Conservation (phyloP, 2,797 vertebrate genomes). For the Ispidina picta region DNA sequence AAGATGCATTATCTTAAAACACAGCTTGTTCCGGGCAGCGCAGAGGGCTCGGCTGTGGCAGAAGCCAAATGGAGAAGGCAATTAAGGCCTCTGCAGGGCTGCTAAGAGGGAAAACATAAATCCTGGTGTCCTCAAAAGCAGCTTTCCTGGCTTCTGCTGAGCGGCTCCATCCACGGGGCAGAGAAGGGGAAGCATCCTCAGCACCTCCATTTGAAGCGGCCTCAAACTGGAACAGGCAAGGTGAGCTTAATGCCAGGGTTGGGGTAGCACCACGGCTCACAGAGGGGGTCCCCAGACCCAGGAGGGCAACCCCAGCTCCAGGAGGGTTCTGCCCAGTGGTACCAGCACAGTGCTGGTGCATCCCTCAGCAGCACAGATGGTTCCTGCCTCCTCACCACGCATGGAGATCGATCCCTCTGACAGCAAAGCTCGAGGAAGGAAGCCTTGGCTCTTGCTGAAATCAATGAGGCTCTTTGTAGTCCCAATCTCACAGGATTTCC, state of each 20-base stretch:
- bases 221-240: background rate
- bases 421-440: rapidly evolving
- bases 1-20: background rate
- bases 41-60: background rate
- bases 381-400: background rate
- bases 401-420: rapidly evolving
- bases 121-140: background rate
- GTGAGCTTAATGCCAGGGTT: background rate
- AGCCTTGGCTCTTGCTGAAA: background rate
- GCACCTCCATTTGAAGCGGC: rapidly evolving
- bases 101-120: background rate
- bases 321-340: background rate
- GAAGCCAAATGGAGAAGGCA: background rate
- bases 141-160: background rate
- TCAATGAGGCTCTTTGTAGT: background rate
- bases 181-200: background rate
- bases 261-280: background rate
- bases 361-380: rapidly evolving
- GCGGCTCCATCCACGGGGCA: background rate
- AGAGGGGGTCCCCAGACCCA: background rate
- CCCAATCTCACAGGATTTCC: background rate
- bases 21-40: background rate
- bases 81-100: background rate
- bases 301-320: background rate
- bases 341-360: rapidly evolving